Evolutionary conservation across 2,113 vertebrate species (phyloP), one percentile per base, ranked within the genome.

Genomic region (Rattus rattus): DNA sequence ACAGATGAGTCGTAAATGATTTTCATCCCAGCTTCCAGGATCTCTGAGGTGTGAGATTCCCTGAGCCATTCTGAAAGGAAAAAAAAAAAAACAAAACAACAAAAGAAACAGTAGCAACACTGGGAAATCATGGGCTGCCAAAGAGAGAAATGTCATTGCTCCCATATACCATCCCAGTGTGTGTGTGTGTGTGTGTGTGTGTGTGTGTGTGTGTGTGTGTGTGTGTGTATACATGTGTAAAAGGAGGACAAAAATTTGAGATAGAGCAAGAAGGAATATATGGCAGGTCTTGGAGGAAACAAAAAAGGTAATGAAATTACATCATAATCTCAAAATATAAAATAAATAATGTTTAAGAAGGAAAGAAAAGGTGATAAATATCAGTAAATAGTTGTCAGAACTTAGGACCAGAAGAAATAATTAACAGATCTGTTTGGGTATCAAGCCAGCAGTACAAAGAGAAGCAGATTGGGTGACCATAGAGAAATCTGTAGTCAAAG

Each of bases 31-130:
- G 20, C 26, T 88, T 95, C 43, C 80, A 96, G 10, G 22, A 67
- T 47, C 80, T 84, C 24, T 86, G 61, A 94, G 19, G 24, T 80
- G 5, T 49, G 77, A 73, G 77, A 11, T 52, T 63, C 73, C 81
- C 49, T 73, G 67, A 30, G 43, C 70, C 81, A 16, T 75, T 95
- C 47, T 84, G 61, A 94, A 88, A 56, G 43, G 43, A 3, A 43
- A 43, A 43, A 43, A 43, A 43, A 43, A 43, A 43, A 43, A 43
- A 43, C 43, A 43, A 43, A 43, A 43, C 43, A 43, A 43, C 43
- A 43, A 89, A 94, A 87, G 89, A 95, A 96, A 61, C 49, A 69
- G 12, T 33, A 83, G 69, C 83, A 59, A 85, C 90, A 91, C 49
- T 65, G 76, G 90, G 61, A 67, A 7, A 14, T 24, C 92, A 87